Evolutionary conservation across 2,113 vertebrate species (phyloP).

Genomic region (Dipodomys stephensi): DNA sequence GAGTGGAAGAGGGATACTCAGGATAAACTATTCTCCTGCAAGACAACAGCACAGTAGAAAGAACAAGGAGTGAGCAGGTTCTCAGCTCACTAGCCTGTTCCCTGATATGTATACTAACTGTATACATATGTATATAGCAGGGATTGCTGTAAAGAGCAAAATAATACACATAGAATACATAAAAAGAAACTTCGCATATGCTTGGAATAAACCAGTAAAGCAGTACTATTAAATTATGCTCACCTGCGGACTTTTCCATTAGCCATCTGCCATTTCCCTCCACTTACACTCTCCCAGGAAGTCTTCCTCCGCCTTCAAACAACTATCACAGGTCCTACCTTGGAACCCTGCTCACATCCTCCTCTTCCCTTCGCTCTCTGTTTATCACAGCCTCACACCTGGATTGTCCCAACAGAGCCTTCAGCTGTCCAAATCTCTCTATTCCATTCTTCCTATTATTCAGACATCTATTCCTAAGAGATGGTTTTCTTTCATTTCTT

Average conservation of each 20-base stretch:
- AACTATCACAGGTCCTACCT: background rate
- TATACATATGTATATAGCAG: background rate
- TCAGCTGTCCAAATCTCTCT: background rate
- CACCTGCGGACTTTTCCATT: background rate
- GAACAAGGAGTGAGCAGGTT: background rate
- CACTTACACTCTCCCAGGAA: too few relatives aligned
- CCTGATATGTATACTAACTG: background rate
- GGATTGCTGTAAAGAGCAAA: background rate
- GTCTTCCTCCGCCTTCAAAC: background rate
- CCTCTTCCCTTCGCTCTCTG: background rate
- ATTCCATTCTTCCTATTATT: slow-evolving; percentile 4
- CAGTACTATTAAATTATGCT: too few relatives aligned
- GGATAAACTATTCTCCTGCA: background rate
- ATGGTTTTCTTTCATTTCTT: background rate
- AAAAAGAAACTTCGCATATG: background rate
- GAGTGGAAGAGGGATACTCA: background rate
- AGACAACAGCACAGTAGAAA: background rate
- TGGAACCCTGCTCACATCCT: background rate
- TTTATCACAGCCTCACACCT: background rate
- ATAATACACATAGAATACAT: background rate
- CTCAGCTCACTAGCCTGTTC: background rate
- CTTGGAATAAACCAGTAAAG: too few relatives aligned
- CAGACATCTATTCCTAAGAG: background rate
- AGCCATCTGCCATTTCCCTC: too few relatives aligned
- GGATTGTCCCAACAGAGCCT: background rate